Conservation (phyloP, 2,113 vertebrate species). For the Pygoscelis antarcticus region DNA sequence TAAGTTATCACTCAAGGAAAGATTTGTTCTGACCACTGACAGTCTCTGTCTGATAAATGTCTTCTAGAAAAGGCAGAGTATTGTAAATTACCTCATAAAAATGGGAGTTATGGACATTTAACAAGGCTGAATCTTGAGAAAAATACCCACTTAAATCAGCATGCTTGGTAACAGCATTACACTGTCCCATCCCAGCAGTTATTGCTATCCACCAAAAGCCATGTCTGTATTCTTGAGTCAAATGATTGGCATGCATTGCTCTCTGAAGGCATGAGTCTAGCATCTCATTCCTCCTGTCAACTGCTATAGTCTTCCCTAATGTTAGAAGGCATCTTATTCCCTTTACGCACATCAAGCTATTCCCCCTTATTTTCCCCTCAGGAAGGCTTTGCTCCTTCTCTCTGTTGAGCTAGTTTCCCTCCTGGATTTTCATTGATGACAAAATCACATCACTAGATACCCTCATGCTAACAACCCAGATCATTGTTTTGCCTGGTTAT, state of each 20-base stretch:
- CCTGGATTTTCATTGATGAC: not conserved
- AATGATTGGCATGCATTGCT: not conserved
- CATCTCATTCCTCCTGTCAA: not conserved
- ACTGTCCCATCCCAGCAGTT: not conserved
- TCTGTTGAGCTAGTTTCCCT: not conserved
- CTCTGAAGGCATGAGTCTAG: not conserved
- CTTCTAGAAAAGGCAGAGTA: not conserved
- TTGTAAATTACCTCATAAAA: not conserved
- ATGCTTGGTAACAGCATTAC: not conserved
- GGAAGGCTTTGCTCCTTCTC: not conserved
- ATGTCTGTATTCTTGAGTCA: not conserved
- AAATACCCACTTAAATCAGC: not conserved
- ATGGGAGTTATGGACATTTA: not conserved
- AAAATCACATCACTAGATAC: not conserved
- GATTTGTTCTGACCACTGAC: not conserved
- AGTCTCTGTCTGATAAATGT: not conserved
- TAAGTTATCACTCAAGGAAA: not conserved
- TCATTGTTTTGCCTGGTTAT: not conserved
- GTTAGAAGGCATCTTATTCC: not conserved
- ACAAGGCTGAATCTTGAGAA: not conserved
- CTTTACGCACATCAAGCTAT: not conserved
- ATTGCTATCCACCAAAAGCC: not conserved
- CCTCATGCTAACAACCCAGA: not conserved
- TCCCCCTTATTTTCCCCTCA: not conserved
- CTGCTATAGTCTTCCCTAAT: not conserved